A percentile compares a stretch with the other conserved stretches of the same genome.
Conservation (phyloP, 1,140 invertebrate species). For the roundworm (Caenorhabditis elegans) region DNA sequence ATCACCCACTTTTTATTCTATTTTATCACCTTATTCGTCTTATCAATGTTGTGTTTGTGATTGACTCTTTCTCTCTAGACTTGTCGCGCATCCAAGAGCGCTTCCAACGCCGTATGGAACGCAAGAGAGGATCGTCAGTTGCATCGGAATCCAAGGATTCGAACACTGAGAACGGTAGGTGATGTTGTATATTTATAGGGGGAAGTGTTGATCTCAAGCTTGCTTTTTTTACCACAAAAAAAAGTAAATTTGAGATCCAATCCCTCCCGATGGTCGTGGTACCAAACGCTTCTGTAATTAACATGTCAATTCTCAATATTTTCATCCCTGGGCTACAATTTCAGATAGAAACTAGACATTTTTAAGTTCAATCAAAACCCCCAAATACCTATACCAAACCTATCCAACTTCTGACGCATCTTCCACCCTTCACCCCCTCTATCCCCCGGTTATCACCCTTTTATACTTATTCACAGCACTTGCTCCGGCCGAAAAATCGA, state of each 20-base stretch:
- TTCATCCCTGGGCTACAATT: neutral
- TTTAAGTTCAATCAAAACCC: neutral
- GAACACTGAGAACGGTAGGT: constrained; percentile 36
- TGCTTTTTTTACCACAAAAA: neutral
- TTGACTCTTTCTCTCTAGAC: constrained; percentile 56
- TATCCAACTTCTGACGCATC: neutral
- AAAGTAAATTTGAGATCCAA: neutral
- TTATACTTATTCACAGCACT: constrained; percentile 29
- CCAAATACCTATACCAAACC: too few species aligned
- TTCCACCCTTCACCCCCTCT: neutral
- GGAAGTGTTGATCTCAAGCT: too few species aligned
- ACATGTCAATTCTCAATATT: constrained; percentile 10
- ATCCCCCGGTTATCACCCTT: neutral
- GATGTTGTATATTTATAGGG: constrained; percentile 25
- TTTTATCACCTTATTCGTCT: constrained; percentile 27
- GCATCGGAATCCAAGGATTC: constrained; percentile 41
- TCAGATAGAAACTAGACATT: neutral
- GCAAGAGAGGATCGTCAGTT: constrained; percentile 53
- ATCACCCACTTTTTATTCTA: constrained; percentile 4
- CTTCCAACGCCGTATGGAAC: constrained; percentile 63
- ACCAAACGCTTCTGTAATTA: constrained; percentile 23
- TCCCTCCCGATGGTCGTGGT: neutral
- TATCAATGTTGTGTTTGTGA: constrained; percentile 29
- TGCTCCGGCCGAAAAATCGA: constrained; percentile 6
- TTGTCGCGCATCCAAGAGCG: constrained; percentile 64